Evolutionary conservation across 2,797 vertebrate species (phyloP).

Genomic region (Bucorvus abyssinicus): DNA sequence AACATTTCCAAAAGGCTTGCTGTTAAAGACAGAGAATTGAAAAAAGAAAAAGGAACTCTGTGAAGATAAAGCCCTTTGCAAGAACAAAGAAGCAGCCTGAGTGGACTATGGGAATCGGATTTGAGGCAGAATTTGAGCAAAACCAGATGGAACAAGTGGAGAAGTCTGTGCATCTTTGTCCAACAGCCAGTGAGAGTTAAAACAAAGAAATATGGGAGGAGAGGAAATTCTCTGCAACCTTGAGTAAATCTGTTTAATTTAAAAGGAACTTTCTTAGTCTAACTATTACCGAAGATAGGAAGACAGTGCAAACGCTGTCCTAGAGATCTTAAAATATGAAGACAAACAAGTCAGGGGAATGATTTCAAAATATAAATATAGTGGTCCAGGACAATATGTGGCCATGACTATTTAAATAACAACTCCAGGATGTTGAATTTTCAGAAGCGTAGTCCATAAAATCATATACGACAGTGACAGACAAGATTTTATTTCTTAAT

Average conservation of each 20-base stretch:
- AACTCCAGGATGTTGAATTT: not conserved
- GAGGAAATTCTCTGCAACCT: not conserved
- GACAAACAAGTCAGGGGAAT: not conserved
- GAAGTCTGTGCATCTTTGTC: constrained; percentile 17
- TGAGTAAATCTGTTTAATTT: not conserved
- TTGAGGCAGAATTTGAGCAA: constrained; percentile 54
- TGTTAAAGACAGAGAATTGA: not conserved
- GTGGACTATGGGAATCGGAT: constrained; percentile 24
- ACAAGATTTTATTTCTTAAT: constrained; percentile 50
- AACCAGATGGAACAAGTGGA: constrained; percentile 50
- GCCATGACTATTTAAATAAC: constrained; percentile 1
- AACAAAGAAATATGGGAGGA: constrained; percentile 12
- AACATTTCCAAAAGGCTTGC: not conserved
- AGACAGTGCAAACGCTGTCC: not conserved
- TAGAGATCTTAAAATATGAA: not conserved
- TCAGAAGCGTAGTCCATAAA: constrained; percentile 14
- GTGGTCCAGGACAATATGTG: not conserved
- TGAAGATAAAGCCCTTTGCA: not conserved
- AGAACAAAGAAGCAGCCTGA: constrained; percentile 45
- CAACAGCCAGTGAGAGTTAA: not conserved
- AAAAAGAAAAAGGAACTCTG: not conserved
- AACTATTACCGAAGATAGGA: not conserved
- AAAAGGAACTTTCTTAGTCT: not conserved
- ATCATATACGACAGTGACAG: not conserved
- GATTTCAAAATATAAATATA: constrained; percentile 9